Evolutionary conservation across 2,888 invertebrate species (phyloP).

Genomic region (Amorpha juglandis): DNA sequence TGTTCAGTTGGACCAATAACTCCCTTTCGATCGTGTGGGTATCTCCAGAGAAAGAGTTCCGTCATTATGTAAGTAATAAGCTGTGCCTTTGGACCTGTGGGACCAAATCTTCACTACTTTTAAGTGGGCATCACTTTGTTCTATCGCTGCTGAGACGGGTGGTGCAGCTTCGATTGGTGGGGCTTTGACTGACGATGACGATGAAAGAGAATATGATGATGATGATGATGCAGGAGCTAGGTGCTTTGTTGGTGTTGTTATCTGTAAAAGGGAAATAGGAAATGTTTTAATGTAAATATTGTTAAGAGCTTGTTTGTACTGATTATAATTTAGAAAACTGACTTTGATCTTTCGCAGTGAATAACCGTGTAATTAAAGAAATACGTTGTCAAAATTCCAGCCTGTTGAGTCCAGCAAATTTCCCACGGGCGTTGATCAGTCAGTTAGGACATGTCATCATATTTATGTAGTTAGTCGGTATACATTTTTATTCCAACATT

Average conservation of each 20-base stretch:
- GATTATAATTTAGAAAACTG: too few relatives aligned
- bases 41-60: conserved; percentile 69
- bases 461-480: too few relatives aligned
- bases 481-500: too few relatives aligned
- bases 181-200: conserved; percentile 40
- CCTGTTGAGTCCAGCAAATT: too few relatives aligned
- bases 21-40: conserved; percentile 42
- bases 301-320: too few relatives aligned
- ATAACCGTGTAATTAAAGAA: too few relatives aligned
- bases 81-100: conserved; percentile 70
- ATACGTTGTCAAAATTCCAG: too few relatives aligned
- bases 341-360: too few relatives aligned
- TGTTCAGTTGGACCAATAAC: conserved; percentile 39
- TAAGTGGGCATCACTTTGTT: conserved; percentile 74
- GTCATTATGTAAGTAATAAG: conserved; percentile 73
- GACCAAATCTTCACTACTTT: conserved; percentile 77
- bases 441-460: too few relatives aligned
- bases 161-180: conserved; percentile 63
- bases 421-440: too few relatives aligned
- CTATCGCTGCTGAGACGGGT: conserved; percentile 54
- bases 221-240: conserved; percentile 32
- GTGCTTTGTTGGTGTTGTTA: conserved; percentile 52
- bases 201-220: too few relatives aligned
- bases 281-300: background rate
- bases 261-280: conserved; percentile 51